Evolutionary conservation across 2,113 vertebrate genomes (phyloP), one percentile per base, ranked within the genome.

Genomic region (Tragelaphus scriptus): DNA sequence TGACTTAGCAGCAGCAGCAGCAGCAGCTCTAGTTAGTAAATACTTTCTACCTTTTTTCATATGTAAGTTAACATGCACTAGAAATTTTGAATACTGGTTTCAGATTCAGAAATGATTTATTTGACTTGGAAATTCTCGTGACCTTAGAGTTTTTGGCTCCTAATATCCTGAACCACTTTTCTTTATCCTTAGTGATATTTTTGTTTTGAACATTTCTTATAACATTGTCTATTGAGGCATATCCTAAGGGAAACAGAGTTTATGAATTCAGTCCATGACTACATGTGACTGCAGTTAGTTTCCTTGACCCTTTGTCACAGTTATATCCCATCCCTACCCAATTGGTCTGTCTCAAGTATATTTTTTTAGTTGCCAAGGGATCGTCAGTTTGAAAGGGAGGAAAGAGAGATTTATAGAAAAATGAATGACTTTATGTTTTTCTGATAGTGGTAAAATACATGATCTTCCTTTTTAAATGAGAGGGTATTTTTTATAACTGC

Each of bases 1-100:
- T 44, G 44, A 44, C 44, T 44, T 44, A 44, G 44, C 44, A 44
- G 44, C 44, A 44, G 44, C 44, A 44, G 44, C 44, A 44, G 44
- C 44, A 44, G 44, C 44, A 44, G 9, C 55, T 93, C 0, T 51
- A 25, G 90, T 75, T 91, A 92, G 81, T 96, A 55, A 95, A 71
- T 88, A 61, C 40, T 40, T 91, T 68, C 26, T 19, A 88, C 30
- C 8, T 68, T 90, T 97, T 95, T 95, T 90, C 12, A 23, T 49
- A 11, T 40, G 12, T 80, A 94, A 95, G n/a, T 93, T 61, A 94
- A 51, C 4, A 49, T 71, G 23, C 17, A 51, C 9, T 84, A 65
- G 26, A 88, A 92, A 32, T 77, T 84, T 93, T 56, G 25, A 96
- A 55, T 92, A 68, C 61, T 96, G 30, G 56, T 94, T 94, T 94